A percentile compares a stretch with the other conserved stretches of the same genome.
Conservation (phyloP, 2,888 invertebrate species). For the Stictocephala bisonia region DNA sequence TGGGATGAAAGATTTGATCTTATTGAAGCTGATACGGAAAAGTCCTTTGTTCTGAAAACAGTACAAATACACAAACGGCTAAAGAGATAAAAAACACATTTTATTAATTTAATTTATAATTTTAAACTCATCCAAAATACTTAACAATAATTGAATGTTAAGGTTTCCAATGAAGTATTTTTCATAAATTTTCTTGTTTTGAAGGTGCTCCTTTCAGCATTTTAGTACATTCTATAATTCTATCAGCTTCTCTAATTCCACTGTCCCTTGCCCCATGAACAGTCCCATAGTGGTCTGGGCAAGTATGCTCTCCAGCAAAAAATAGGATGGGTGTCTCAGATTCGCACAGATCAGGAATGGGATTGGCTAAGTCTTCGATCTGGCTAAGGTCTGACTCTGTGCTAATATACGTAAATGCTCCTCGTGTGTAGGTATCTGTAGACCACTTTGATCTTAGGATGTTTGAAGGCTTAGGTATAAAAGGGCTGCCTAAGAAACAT, state of each 20-base stretch:
- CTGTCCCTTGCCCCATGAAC: conserved; percentile 35
- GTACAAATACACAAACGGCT: too few relatives aligned
- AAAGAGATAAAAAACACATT: too few relatives aligned
- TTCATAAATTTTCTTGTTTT: not conserved
- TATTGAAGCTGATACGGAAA: too few relatives aligned
- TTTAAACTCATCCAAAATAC: too few relatives aligned
- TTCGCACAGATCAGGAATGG: conserved; percentile 8
- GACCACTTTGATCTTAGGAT: conserved; percentile 39
- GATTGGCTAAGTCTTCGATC: conserved; percentile 31
- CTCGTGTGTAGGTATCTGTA: conserved; percentile 32
- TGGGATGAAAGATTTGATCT: too few relatives aligned
- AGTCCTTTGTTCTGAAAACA: too few relatives aligned
- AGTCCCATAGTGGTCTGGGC: conserved; percentile 14
- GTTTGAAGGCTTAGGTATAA: conserved; percentile 16
- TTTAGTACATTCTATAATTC: conserved; percentile 22
- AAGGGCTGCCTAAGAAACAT: conserved; percentile 28
- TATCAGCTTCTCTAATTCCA: conserved; percentile 35
- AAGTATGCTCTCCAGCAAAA: conserved; percentile 42
- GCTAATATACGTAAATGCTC: conserved; percentile 37
- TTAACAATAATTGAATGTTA: too few relatives aligned
- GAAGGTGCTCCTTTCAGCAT: conserved; percentile 32
- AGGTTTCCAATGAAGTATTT: too few relatives aligned
- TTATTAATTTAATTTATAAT: too few relatives aligned
- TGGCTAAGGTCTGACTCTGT: conserved; percentile 24
- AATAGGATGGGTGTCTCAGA: conserved; percentile 17